Base-by-base conservation (phyloP, 1,140 invertebrate genomes). In the Solenopsis invicta region DNA sequence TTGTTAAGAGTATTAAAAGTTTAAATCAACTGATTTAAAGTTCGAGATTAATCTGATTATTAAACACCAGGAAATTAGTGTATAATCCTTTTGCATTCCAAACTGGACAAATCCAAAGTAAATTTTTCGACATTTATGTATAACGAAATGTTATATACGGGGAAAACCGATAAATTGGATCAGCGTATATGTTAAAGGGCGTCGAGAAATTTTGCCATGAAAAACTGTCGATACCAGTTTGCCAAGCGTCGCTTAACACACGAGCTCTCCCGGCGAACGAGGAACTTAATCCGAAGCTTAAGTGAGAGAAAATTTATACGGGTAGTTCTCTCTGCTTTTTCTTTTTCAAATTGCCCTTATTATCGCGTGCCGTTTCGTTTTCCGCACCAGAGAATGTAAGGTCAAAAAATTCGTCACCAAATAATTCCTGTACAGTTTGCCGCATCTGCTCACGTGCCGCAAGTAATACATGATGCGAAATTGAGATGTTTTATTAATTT, bases 211-310 rank as follows among this genome's bases (percentile, higher is more conserved):
- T 80, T 80, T 13, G n/a, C 45, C 8, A 21, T 52, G n/a, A 80
- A 80, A 80, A 80, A 80, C 76, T 78, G 61, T 80, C 77, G 77
- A 80, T 80, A 67, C 13, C 45, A 80, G 61, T 80, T 80, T 67
- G 45, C 76, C n/a, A 48, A 67, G 45, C 48, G 8, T 37, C 48
- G 13, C 62, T 80, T 52, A 67, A 67, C 62, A 45, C 56, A 76
- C 37, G 74, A 80, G 13, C 54, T 80, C 62, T 34, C 29, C 12
- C 37, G 9, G 48, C 13, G 45, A 16, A 37, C 48, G n/a, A 80
- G 29, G 4, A 80, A 67, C 45, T 80, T 80, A 78, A 80, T 67
- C 13, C 34, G 48, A 67, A 52, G 29, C 48, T 80, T 67, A 80
- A 41, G 76, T 80, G 48, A 80, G 18, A 13, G 48, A 67, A 67